Evolutionary conservation across 2,113 vertebrate species (phyloP).

Genomic region (Nematolebias whitei): DNA sequence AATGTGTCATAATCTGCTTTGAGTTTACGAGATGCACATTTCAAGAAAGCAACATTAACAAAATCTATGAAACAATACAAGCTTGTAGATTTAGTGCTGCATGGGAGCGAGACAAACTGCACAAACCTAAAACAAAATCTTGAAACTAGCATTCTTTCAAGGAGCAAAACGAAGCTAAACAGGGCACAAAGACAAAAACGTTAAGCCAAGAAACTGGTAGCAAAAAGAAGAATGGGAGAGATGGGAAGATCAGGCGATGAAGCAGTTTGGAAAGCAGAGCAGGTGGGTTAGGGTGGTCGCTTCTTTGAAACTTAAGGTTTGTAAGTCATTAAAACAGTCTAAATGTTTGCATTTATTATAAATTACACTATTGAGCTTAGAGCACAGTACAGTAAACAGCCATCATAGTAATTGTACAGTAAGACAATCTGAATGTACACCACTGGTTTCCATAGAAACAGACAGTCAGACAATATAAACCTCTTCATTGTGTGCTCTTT

Average conservation of each 20-base stretch:
- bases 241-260: background rate
- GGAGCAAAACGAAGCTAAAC: too few species aligned
- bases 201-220: background rate
- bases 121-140: too few species aligned
- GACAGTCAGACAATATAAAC: conserved; percentile 24
- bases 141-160: too few species aligned
- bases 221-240: background rate
- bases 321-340: too few species aligned
- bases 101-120: too few species aligned
- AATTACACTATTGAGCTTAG: background rate
- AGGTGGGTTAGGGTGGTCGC: too few species aligned
- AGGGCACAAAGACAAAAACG: background rate
- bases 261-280: background rate
- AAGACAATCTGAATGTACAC: conserved; percentile 10
- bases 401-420: background rate
- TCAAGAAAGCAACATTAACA: too few species aligned
- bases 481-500: conserved; percentile 40
- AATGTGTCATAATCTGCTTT: background rate
- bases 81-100: too few species aligned
- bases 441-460: conserved; percentile 20
- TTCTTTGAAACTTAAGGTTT: background rate
- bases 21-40: too few species aligned
- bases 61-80: too few species aligned
- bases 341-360: too few species aligned
- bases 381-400: background rate